Evolutionary conservation across 2,797 vertebrate species (phyloP), one percentile per base, ranked within the genome.

Genomic region (Cryptoprocta ferox): DNA sequence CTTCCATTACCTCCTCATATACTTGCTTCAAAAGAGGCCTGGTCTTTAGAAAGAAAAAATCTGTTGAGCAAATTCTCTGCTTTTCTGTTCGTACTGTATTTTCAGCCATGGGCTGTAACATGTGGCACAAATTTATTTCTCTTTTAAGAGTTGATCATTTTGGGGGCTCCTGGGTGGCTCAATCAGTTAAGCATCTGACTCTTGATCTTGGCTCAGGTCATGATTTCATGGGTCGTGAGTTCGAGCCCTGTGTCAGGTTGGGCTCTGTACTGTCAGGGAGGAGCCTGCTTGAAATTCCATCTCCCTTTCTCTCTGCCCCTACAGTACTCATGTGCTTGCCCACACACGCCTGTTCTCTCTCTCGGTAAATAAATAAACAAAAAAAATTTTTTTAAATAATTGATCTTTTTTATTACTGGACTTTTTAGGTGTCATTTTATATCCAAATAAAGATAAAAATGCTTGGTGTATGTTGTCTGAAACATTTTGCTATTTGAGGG

Each of bases 91-190:
- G 37, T 28, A 35, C n/a, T 65, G 6, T 80, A 86, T 86, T 82
- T 76, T 79, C 42, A 78, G 21, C 37, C 21, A 50, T 39, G 59
- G 70, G n/a, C 26, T 66, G 5, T 59, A 50, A 88, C 66, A 81
- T 81, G 96, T 93, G 88, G 15, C 66, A 63, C 63, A 16, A 70
- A 68, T 24, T 39, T 75, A 30, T 3, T 56, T 76, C 50, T 81
- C n/a, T 89, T 92, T 70, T 50, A 71, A 83, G 73, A 89, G n/a
- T 21, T 81, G 79, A 56, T 93, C 35, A 50, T 92, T 94, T 45
- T 78, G 19, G 56, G 56, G 56, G 56, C 3, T 0, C 8, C 56
- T 59, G 7, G 56, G 56, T 24, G 21, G 56, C 56, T 59, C 56
- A 59, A 59, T 59, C 21, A 2, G 56, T 59, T 59, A 59, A 59